Conservation (phyloP, 2,113 vertebrate species). For the Epinephelus moara region DNA sequence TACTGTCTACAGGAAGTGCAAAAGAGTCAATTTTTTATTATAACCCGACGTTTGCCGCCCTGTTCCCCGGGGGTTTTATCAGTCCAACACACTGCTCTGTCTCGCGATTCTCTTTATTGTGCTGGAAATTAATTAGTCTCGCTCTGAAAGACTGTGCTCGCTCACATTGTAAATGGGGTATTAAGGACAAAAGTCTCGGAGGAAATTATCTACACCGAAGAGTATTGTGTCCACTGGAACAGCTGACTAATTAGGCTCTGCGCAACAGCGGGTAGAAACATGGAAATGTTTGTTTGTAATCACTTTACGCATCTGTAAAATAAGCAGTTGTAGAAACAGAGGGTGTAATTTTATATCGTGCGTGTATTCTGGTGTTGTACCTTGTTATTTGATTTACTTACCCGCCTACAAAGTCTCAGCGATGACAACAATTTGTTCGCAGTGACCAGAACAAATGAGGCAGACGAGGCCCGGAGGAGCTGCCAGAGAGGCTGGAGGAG, state of each 20-base stretch:
- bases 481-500: conserved; percentile 16
- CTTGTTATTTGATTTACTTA: not conserved
- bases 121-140: conserved; percentile 77
- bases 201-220: conserved; percentile 70
- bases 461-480: conserved; percentile 24
- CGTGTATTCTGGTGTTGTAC: not conserved
- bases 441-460: conserved; percentile 28
- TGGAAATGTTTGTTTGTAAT: conserved; percentile 52
- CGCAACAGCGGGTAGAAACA: conserved; percentile 35
- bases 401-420: not conserved
- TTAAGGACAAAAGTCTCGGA: conserved; percentile 72
- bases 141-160: conserved; percentile 63
- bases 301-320: conserved; percentile 27
- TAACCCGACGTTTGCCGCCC: conserved; percentile 3
- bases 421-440: conserved; percentile 17
- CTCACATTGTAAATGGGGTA: conserved; percentile 65
- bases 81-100: conserved; percentile 42
- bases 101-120: conserved; percentile 51
- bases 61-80: conserved; percentile 56
- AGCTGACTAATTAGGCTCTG: conserved; percentile 66
- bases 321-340: not conserved
- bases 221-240: conserved; percentile 65
- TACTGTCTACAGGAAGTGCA: conserved; percentile 9
- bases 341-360: not conserved
- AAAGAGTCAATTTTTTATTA: conserved; percentile 25